Conservation (phyloP, 2,113 vertebrate genomes). For the Peromyscus leucopus region DNA sequence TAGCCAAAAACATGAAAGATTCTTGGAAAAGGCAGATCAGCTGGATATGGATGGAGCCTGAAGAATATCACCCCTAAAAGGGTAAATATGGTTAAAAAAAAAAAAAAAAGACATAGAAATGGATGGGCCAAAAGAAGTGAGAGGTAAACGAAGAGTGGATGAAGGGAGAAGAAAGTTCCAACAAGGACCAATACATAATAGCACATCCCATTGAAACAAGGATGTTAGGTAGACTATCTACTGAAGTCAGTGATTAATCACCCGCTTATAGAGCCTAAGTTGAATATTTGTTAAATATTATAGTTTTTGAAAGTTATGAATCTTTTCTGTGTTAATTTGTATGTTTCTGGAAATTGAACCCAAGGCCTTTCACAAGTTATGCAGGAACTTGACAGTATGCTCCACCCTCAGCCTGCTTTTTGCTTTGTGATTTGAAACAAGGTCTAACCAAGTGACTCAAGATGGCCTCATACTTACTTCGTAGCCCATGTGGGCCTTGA, state of each 20-base stretch:
- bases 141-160: not conserved
- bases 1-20: not conserved
- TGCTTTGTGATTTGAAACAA: not conserved
- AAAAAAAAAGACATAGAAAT: not conserved
- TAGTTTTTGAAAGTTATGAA: conserved; percentile 32
- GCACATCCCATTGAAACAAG: not conserved
- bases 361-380: not conserved
- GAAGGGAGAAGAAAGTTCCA: not conserved
- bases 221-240: not conserved
- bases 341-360: not conserved
- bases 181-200: not conserved
- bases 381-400: not conserved
- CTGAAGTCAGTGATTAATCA: not conserved
- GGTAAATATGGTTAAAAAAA: not conserved
- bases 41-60: not conserved
- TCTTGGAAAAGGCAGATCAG: not conserved
- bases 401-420: too few relatives aligned
- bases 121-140: not conserved
- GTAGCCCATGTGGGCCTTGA: not conserved
- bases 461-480: not conserved
- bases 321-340: not conserved
- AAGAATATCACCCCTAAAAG: not conserved
- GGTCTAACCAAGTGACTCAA: not conserved
- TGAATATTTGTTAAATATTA: not conserved
- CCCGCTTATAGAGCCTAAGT: not conserved